Conservation (phyloP, 2,797 vertebrate species). For the Pachyuromys duprasi region DNA sequence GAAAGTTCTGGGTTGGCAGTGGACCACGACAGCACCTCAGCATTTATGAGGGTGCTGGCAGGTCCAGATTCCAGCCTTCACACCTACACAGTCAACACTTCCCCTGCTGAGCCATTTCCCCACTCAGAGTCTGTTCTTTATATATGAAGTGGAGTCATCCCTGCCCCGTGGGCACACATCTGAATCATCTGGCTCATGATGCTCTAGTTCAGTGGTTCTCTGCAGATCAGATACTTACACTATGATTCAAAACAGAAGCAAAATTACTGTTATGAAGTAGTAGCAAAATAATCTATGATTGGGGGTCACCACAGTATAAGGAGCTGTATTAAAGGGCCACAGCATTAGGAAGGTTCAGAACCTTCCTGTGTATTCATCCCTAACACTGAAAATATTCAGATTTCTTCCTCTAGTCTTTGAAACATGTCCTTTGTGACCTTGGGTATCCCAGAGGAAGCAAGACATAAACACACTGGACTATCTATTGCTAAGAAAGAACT, state of each 20-base stretch:
- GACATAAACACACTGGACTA: conserved; percentile 24
- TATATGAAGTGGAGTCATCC: neutral
- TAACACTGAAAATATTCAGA: neutral
- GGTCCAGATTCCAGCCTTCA: neutral
- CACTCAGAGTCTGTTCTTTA: neutral
- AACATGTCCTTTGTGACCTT: neutral
- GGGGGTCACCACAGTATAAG: neutral
- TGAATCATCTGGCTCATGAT: no score
- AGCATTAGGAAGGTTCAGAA: neutral
- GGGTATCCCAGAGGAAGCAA: conserved; percentile 17
- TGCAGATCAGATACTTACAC: no score
- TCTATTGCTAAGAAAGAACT: conserved; percentile 46
- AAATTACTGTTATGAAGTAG: neutral
- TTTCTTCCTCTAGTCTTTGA: neutral
- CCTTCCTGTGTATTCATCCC: neutral
- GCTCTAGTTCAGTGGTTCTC: neutral
- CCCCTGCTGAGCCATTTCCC: neutral
- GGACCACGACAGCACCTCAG: neutral
- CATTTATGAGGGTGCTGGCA: neutral
- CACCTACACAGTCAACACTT: neutral
- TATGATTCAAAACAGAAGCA: neutral
- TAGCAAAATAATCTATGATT: no score
- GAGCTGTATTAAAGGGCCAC: neutral
- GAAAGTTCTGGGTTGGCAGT: neutral
- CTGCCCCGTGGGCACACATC: neutral